Conservation (phyloP, 2,888 invertebrate species). For the Gortyna flavago region DNA sequence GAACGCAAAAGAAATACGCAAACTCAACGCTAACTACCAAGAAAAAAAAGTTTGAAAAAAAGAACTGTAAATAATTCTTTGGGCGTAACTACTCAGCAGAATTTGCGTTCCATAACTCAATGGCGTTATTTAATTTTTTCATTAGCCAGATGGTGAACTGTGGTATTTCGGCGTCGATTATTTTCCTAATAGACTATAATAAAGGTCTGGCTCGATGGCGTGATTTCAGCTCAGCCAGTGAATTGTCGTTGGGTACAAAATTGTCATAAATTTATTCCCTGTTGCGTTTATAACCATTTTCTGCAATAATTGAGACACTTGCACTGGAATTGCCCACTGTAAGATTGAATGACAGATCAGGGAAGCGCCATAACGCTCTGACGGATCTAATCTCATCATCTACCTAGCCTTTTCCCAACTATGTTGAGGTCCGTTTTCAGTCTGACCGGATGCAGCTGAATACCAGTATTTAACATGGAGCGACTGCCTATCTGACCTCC, state of each 20-base stretch:
- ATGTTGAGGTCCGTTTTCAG: too few relatives aligned
- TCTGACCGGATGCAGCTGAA: too few relatives aligned
- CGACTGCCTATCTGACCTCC: too few relatives aligned
- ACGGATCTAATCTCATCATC: too few relatives aligned
- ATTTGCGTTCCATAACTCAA: slow-evolving; percentile 55
- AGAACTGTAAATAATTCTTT: slow-evolving; percentile 46
- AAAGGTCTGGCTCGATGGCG: slow-evolving; percentile 61
- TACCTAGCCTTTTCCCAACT: too few relatives aligned
- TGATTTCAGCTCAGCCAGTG: slow-evolving; percentile 74
- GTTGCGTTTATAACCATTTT: slow-evolving; percentile 83
- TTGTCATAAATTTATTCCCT: slow-evolving; percentile 81
- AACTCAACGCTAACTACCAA: slow-evolving; percentile 22
- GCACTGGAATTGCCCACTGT: slow-evolving; percentile 79
- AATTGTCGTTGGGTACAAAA: slow-evolving; percentile 80
- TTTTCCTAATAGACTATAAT: slow-evolving; percentile 71
- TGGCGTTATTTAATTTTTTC: slow-evolving; percentile 52
- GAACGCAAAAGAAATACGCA: slow-evolving; percentile 28
- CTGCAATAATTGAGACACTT: slow-evolving; percentile 86
- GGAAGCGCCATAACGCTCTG: slow-evolving; percentile 63
- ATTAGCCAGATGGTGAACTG: slow-evolving; percentile 53
- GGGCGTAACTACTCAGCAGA: slow-evolving; percentile 44
- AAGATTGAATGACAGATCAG: slow-evolving; percentile 69
- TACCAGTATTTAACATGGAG: too few relatives aligned
- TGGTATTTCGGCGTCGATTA: slow-evolving; percentile 65
- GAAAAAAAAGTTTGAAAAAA: slow-evolving; percentile 38